Evolutionary conservation across 2,888 invertebrate species (phyloP).

Genomic region (Crepidodera aurea): DNA sequence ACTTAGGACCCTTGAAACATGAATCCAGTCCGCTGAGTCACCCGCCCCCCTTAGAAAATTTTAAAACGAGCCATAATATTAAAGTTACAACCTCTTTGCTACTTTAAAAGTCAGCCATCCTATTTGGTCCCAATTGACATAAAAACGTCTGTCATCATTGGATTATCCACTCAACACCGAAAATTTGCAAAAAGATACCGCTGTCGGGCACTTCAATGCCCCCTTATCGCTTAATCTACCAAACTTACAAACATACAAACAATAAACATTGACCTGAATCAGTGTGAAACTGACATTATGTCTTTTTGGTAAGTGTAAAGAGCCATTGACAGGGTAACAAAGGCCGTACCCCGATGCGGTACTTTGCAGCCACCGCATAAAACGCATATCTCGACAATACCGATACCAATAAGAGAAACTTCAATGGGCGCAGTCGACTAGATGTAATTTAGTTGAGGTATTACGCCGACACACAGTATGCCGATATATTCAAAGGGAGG

Average conservation of each 20-base stretch:
- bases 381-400: constrained; percentile 42
- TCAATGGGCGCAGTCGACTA: constrained; percentile 56
- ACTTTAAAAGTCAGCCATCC: too few species aligned
- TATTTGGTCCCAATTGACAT: constrained; percentile 1
- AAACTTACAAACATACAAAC: constrained; percentile 58
- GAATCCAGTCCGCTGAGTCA: too few species aligned
- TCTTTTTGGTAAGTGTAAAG: constrained; percentile 59
- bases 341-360: constrained; percentile 59
- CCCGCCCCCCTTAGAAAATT: too few species aligned
- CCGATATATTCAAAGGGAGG: not conserved
- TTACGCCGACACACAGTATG: constrained; percentile 49
- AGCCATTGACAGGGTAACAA: constrained; percentile 57
- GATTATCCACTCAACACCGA: constrained; percentile 1
- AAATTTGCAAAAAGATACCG: constrained; percentile 13
- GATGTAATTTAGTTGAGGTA: constrained; percentile 58
- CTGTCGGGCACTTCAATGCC: constrained; percentile 21
- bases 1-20: too few species aligned
- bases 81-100: too few species aligned
- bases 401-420: constrained; percentile 43
- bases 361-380: constrained; percentile 57
- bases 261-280: constrained; percentile 55
- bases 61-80: too few species aligned
- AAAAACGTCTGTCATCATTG: constrained; percentile 14
- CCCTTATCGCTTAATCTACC: constrained; percentile 37
- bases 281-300: constrained; percentile 61